A percentile compares a stretch with the other conserved stretches of the same genome.
These are phyloP conservation scores for Alectura lathami DNA, from an alignment of 2,113 vertebrate genomes.

Conservation along the genomic window DNA sequence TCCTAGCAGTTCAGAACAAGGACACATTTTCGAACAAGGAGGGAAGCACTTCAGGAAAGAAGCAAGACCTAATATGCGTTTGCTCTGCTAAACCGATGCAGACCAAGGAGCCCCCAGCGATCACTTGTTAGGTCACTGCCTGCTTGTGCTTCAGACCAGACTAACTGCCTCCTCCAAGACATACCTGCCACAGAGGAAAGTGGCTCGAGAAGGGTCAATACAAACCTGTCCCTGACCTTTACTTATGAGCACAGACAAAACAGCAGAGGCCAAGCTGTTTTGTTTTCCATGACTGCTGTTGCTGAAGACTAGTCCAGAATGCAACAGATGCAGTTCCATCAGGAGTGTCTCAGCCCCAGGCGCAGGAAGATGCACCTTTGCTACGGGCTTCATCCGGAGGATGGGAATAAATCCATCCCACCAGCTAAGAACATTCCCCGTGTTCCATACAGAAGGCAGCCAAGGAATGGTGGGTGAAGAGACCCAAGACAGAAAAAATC, in stretches of 20 bases:
- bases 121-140: not conserved
- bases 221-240: not conserved
- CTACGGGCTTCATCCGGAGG: not conserved
- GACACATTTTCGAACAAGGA: not conserved
- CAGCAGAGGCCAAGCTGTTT: not conserved
- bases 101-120: not conserved
- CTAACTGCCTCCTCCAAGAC: not conserved
- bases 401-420: not conserved
- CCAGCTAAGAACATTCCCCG: not conserved
- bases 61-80: fast-evolving
- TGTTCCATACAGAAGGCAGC: not conserved
- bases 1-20: not conserved
- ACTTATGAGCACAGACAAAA: not conserved
- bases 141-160: not conserved
- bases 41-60: not conserved
- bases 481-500: not conserved
- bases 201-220: not conserved
- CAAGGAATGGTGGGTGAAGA: not conserved
- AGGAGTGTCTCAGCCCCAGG: not conserved
- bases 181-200: not conserved
- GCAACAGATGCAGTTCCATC: not conserved
- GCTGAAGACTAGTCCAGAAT: not conserved
- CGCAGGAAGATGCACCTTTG: not conserved
- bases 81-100: not conserved
- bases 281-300: too few relatives aligned